Conservation (phyloP, 2,113 vertebrate species). For the Saccopteryx bilineata region DNA sequence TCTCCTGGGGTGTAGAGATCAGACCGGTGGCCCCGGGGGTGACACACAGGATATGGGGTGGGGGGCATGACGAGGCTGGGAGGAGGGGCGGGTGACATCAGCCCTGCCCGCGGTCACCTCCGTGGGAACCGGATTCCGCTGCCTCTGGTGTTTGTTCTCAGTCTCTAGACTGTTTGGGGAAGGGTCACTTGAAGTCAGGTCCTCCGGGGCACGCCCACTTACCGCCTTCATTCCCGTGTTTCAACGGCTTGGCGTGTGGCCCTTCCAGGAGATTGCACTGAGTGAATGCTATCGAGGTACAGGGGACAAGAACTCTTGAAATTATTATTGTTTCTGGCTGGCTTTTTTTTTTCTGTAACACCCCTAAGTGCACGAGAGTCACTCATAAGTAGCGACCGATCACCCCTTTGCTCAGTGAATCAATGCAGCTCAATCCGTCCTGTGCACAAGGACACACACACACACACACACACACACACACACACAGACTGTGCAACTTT, state of each 20-base stretch:
- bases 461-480: not conserved
- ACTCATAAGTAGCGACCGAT: not conserved
- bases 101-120: no score
- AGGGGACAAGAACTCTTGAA: not conserved
- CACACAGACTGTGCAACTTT: not conserved
- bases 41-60: no score
- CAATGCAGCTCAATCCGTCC: not conserved
- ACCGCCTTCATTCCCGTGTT: not conserved
- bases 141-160: not conserved
- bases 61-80: no score
- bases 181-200: not conserved
- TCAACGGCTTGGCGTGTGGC: not conserved
- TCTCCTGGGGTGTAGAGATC: not conserved
- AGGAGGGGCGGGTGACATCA: no score
- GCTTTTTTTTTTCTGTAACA: not conserved
- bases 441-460: not conserved
- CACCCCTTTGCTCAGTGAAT: not conserved
- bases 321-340: not conserved
- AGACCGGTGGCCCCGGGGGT: no score
- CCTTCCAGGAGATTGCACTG: not conserved
- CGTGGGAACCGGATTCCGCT: not conserved
- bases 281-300: not conserved
- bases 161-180: not conserved
- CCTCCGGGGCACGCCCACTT: not conserved
- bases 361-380: not conserved